Conservation (phyloP, 92 coral and sea anemone genomes). For the Parazoanthus darwini region DNA sequence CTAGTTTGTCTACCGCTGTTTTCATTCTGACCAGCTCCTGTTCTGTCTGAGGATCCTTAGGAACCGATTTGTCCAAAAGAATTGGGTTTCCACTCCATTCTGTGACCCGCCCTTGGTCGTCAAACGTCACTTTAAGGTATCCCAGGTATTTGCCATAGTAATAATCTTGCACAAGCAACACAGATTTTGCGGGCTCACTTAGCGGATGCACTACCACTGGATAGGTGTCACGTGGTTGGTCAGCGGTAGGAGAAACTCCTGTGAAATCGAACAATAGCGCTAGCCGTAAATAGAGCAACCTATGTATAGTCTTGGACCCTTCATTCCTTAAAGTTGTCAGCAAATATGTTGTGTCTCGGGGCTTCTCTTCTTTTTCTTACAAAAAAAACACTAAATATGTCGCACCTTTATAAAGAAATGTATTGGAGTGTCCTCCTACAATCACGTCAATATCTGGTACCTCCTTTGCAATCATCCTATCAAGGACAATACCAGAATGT, state of each 20-base stretch:
- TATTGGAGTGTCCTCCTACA: slow-evolving; percentile 92
- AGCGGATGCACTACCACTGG: slow-evolving; percentile 75
- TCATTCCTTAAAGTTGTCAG: too few species aligned
- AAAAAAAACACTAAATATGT: too few species aligned
- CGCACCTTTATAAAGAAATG: slow-evolving; percentile 90
- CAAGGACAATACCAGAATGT: slow-evolving; percentile 85
- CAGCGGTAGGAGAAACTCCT: slow-evolving; percentile 75
- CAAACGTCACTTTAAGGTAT: slow-evolving; percentile 73
- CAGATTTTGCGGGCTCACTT: slow-evolving; percentile 60
- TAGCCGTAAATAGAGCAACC: too few species aligned
- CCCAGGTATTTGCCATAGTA: slow-evolving; percentile 85
- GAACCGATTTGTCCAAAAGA: slow-evolving; percentile 62
- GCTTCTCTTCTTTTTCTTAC: background rate
- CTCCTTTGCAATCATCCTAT: slow-evolving; percentile 70
- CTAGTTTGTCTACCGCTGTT: slow-evolving; percentile 56
- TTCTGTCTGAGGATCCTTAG: slow-evolving; percentile 50
- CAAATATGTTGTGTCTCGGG: too few species aligned
- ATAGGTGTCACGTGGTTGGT: slow-evolving; percentile 73
- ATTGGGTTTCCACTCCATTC: slow-evolving; percentile 90
- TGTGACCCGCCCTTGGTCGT: slow-evolving; percentile 68
- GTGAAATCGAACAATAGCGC: too few species aligned
- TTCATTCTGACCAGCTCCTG: slow-evolving; percentile 63
- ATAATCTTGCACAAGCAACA: slow-evolving; percentile 85
- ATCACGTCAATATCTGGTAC: slow-evolving; percentile 85
- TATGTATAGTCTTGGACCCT: too few species aligned